Evolutionary conservation across 2,113 vertebrate species (phyloP).

Genomic region (Gymnorhina tibicen): DNA sequence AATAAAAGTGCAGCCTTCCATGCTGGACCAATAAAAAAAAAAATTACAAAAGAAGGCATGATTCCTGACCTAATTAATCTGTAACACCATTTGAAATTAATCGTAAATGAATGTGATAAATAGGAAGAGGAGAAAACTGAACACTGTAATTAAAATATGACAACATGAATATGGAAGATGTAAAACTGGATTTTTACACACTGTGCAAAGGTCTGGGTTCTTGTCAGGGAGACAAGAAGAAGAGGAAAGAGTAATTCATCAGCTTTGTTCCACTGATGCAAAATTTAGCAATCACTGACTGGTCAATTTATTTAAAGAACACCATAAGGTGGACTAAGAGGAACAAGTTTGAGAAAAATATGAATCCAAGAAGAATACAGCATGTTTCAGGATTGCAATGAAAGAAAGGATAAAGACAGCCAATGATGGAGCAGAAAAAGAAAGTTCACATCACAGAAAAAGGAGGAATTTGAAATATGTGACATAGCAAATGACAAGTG

Average conservation of each 20-base stretch:
- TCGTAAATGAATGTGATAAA: neutral
- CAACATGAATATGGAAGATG: neutral
- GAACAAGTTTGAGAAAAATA: neutral
- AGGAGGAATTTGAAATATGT: neutral
- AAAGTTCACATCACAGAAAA: neutral
- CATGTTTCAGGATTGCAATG: neutral
- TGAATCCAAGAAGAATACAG: neutral
- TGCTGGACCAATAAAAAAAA: neutral
- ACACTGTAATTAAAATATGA: constrained; percentile 7
- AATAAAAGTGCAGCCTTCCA: neutral
- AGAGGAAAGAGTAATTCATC: neutral
- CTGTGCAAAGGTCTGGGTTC: neutral
- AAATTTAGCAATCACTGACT: neutral
- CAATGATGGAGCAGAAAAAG: neutral
- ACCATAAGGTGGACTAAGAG: neutral
- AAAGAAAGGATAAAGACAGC: neutral
- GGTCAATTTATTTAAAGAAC: neutral
- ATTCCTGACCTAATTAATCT: neutral
- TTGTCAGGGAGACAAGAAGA: neutral
- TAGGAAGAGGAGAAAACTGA: neutral
- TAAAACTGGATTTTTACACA: neutral
- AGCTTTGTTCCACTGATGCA: neutral
- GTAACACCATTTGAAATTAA: neutral
- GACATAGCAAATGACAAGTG: neutral
- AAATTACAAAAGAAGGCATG: neutral